These are phyloP conservation scores for Harpagoxenus sublaevis DNA, from an alignment of 2,888 invertebrate species.

Conservation along the genomic window DNA sequence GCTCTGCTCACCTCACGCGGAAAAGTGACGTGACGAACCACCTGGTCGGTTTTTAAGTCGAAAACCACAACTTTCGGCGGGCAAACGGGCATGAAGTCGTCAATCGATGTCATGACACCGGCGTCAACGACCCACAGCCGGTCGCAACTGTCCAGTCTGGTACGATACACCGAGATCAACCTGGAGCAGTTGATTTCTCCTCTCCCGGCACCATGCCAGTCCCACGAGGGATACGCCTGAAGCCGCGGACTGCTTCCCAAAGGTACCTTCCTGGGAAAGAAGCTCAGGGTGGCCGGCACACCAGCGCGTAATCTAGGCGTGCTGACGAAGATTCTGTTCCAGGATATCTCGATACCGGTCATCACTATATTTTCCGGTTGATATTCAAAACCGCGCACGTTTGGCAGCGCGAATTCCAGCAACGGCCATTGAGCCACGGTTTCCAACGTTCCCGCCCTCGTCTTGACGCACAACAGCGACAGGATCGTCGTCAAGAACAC, in stretches of 20 bases:
- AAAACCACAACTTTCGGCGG: constrained; percentile 94
- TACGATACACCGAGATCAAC: constrained; percentile 92
- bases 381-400: constrained; percentile 86
- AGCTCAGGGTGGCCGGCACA: constrained; percentile 92
- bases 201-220: constrained; percentile 91
- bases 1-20: constrained; percentile 88
- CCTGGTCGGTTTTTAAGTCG: constrained; percentile 91
- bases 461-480: background rate
- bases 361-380: constrained; percentile 92
- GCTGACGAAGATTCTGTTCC: constrained; percentile 92
- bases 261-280: constrained; percentile 89
- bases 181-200: constrained; percentile 92
- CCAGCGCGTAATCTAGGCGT: constrained; percentile 92
- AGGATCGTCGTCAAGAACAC: background rate
- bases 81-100: constrained; percentile 90
- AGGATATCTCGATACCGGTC: constrained; percentile 92
- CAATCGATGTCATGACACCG: constrained; percentile 91
- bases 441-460: constrained; percentile 79
- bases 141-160: constrained; percentile 93
- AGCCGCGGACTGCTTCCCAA: constrained; percentile 91
- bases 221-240: constrained; percentile 92
- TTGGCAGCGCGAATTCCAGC: constrained; percentile 84
- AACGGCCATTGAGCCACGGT: constrained; percentile 86
- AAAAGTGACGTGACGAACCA: constrained; percentile 91
- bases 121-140: constrained; percentile 94